These are phyloP conservation scores for Ageneiosus marmoratus DNA, from an alignment of 2,113 vertebrate species.

Conservation along the genomic window DNA sequence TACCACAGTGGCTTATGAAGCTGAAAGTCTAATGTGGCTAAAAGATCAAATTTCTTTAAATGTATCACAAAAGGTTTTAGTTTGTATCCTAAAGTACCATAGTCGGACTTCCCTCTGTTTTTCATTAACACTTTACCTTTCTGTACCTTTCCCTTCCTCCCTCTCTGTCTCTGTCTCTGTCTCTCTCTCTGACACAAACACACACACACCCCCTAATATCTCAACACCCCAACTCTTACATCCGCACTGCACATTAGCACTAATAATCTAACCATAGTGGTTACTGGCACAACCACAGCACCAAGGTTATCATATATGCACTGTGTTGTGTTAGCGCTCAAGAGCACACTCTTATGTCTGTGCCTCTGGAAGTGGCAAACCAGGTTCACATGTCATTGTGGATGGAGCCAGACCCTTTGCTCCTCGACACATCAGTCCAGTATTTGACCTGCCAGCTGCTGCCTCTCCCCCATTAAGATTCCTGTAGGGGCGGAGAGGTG, in stretches of 20 bases:
- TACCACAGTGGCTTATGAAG: slow-evolving; percentile 36
- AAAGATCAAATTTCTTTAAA: slow-evolving; percentile 18
- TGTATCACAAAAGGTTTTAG: not conserved
- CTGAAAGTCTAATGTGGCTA: slow-evolving; percentile 18
- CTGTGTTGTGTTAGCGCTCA: not conserved
- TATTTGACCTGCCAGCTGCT: slow-evolving; percentile 61
- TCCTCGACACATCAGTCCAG: slow-evolving; percentile 75
- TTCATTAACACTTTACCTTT: not conserved
- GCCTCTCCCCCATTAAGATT: slow-evolving; percentile 81
- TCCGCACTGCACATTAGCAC: not conserved
- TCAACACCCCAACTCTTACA: slow-evolving; percentile 12
- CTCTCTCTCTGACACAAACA: too few species aligned
- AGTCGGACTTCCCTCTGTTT: not conserved
- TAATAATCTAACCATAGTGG: not conserved
- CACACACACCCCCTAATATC: not conserved
- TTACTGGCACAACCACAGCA: not conserved
- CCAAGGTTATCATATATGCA: slow-evolving; percentile 1
- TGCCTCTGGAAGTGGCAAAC: slow-evolving; percentile 83
- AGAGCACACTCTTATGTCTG: slow-evolving; percentile 71
- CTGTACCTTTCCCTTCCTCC: not conserved
- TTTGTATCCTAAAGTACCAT: slow-evolving; percentile 8
- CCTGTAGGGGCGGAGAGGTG: slow-evolving; percentile 75
- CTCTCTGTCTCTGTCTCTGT: too few species aligned
- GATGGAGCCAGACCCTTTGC: slow-evolving; percentile 60
- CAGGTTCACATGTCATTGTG: slow-evolving; percentile 70